Conservation (phyloP, 2,797 vertebrate species). For the Crax fasciolata region DNA sequence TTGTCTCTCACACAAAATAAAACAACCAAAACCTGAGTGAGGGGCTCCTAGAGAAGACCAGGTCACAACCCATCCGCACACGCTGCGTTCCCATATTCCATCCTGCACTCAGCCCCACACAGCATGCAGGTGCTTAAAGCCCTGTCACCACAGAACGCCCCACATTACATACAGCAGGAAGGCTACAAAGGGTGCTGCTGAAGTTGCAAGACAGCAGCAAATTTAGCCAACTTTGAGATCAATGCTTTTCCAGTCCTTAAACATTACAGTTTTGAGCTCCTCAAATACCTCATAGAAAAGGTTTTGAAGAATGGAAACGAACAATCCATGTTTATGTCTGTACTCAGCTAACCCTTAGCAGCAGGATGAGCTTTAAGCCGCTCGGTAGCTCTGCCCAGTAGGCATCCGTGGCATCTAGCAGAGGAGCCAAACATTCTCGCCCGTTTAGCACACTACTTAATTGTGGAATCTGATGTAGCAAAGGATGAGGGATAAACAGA, state of each 20-base stretch:
- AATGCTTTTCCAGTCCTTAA: neutral
- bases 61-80: neutral
- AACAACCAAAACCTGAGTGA: neutral
- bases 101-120: neutral
- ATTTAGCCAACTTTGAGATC: neutral
- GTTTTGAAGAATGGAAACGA: neutral
- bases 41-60: neutral
- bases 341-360: neutral
- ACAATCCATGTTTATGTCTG: neutral
- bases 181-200: neutral
- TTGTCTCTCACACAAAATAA: neutral
- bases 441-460: neutral
- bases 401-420: fast-evolving
- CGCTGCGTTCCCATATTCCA: fast-evolving
- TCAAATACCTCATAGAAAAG: neutral
- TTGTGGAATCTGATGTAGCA: neutral
- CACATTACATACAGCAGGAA: neutral
- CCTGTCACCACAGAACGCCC: neutral
- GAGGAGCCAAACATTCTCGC: neutral
- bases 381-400: neutral
- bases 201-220: neutral
- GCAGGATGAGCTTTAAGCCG: neutral
- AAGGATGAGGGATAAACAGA: neutral
- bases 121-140: neutral
- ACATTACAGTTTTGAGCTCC: neutral